These are phyloP conservation scores for Eurystomus glaucurus DNA, from an alignment of 2,797 vertebrate species.

Conservation along the genomic window DNA sequence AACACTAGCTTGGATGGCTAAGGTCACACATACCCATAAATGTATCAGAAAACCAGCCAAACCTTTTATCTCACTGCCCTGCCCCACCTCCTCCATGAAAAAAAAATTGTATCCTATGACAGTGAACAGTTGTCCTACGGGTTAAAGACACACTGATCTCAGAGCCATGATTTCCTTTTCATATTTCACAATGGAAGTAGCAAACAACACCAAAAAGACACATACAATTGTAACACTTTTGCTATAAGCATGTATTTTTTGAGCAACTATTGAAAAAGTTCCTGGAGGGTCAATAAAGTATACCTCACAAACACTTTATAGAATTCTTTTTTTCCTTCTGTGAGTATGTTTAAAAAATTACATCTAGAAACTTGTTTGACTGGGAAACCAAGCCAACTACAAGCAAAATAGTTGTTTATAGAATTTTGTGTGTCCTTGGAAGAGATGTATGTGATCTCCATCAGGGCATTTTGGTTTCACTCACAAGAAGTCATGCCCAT, in stretches of 20 bases:
- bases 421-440: neutral
- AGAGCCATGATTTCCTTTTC: neutral
- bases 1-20: neutral
- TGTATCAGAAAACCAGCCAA: neutral
- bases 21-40: neutral
- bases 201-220: neutral
- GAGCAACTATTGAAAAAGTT: neutral
- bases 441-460: neutral
- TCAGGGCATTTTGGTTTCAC: neutral
- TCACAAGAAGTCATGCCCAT: neutral
- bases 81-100: neutral
- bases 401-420: neutral
- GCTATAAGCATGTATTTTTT: neutral
- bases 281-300: neutral
- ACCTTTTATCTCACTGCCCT: neutral
- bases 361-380: neutral
- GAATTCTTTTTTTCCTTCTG: neutral
- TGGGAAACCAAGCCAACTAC: neutral
- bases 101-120: neutral
- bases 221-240: neutral
- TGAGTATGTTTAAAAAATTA: neutral
- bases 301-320: neutral
- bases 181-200: neutral
- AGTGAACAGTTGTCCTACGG: neutral
- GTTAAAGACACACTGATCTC: slow-evolving; percentile 1